phyloP scores from a whole-genome alignment of 2,113 vertebrate genomes.

The Prunella himalayana region DNA sequence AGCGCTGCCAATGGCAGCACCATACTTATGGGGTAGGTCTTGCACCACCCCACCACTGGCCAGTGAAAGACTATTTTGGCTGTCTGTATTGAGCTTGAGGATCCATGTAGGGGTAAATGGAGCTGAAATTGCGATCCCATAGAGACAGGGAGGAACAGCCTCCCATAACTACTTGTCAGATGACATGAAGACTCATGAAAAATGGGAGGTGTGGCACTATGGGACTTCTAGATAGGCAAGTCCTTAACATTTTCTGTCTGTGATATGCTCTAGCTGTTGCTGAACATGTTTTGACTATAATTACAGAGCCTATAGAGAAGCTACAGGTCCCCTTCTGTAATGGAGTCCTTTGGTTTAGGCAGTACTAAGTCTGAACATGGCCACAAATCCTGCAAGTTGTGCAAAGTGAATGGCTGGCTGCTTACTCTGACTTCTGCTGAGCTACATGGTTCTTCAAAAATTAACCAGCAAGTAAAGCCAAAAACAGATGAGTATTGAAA shows the following conservation, averaged over 20 bases:
- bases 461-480: background rate
- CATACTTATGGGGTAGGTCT: background rate
- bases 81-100: background rate
- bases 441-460: background rate
- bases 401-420: background rate
- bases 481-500: background rate
- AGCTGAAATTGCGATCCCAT: background rate
- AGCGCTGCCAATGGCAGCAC: background rate
- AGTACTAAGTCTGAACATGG: background rate
- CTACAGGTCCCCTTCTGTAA: background rate
- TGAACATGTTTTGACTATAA: background rate
- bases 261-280: background rate
- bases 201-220: background rate
- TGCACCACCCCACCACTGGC: no score
- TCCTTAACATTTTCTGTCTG: background rate
- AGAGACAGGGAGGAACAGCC: background rate
- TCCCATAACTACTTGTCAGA: background rate
- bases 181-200: background rate
- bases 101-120: background rate
- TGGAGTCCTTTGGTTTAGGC: background rate
- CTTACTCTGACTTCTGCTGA: background rate
- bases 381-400: background rate
- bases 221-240: background rate
- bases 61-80: background rate
- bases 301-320: background rate